A percentile compares a stretch with the other conserved stretches of the same genome.
These are phyloP conservation scores for Aphelenchoides bicaudatus DNA, from an alignment of 2,888 invertebrate genomes.

Conservation along the genomic window DNA sequence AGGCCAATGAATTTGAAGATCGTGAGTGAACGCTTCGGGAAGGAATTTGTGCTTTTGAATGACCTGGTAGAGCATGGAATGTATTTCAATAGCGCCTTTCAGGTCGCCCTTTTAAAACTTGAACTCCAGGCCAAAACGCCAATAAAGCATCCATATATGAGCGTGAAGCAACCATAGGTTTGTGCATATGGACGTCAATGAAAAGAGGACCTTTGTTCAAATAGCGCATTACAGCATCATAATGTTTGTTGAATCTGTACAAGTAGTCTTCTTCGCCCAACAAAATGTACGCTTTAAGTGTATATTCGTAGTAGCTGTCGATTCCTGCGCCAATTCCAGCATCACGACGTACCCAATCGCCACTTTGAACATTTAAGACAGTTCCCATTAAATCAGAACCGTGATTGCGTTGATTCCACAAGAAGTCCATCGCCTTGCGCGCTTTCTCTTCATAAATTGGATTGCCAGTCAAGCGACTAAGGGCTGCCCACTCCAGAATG, in stretches of 20 bases:
- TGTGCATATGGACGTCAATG: constrained; percentile 88
- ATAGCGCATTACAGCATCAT: constrained; percentile 68
- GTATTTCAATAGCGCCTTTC: constrained; percentile 94
- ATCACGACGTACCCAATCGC: constrained; percentile 93
- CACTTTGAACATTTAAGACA: constrained; percentile 92
- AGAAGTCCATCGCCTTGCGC: constrained; percentile 87
- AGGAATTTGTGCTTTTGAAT: constrained; percentile 89
- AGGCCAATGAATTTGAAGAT: constrained; percentile 97
- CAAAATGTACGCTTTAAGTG: constrained; percentile 87
- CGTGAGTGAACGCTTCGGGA: constrained; percentile 95
- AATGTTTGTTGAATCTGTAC: constrained; percentile 76
- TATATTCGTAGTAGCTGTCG: constrained; percentile 95
- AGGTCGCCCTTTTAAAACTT: constrained; percentile 82
- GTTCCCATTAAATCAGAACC: constrained; percentile 90
- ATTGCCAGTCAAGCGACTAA: constrained; percentile 83
- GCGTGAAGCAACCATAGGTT: constrained; percentile 85
- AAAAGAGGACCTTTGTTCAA: constrained; percentile 90
- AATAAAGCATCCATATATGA: constrained; percentile 82
- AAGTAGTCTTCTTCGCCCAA: constrained; percentile 85
- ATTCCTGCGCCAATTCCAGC: constrained; percentile 98
- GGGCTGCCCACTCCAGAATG: constrained; percentile 91
- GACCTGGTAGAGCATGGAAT: constrained; percentile 97
- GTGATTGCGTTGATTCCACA: constrained; percentile 89
- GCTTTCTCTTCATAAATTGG: constrained; percentile 88
- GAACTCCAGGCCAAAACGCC: constrained; percentile 77